Evolutionary conservation across 2,888 invertebrate genomes (phyloP).

Genomic region (Leucoptera coffeella): DNA sequence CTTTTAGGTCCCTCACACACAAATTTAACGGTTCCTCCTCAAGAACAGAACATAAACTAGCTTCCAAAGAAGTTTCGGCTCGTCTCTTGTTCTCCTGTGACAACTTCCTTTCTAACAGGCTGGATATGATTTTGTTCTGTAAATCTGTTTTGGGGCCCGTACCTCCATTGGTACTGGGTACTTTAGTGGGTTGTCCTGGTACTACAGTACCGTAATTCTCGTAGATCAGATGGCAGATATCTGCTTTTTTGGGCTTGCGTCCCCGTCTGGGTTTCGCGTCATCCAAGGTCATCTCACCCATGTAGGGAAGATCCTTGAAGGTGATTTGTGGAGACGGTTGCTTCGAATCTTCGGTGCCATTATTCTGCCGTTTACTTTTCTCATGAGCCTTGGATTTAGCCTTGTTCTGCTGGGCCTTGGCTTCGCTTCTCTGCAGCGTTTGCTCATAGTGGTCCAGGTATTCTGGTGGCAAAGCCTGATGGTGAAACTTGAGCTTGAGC

Average conservation of each 20-base stretch:
- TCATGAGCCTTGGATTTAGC: constrained; percentile 22
- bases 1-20: constrained; percentile 71
- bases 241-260: constrained; percentile 86
- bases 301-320: constrained; percentile 81
- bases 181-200: constrained; percentile 63
- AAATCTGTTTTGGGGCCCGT: constrained; percentile 54
- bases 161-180: constrained; percentile 38
- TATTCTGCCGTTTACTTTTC: constrained; percentile 26
- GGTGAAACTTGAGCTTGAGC: constrained; percentile 74
- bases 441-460: constrained; percentile 76
- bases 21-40: constrained; percentile 75
- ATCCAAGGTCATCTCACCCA: constrained; percentile 88
- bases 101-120: constrained; percentile 61
- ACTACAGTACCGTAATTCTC: constrained; percentile 87
- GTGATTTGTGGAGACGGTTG: constrained; percentile 54
- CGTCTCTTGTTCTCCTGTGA: constrained; percentile 59
- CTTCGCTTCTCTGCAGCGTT: constrained; percentile 57
- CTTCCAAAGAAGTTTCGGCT: constrained; percentile 24
- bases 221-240: constrained; percentile 86
- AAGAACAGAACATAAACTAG: constrained; percentile 24
- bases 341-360: constrained; percentile 58
- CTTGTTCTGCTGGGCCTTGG: constrained; percentile 17
- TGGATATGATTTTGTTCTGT: constrained; percentile 64
- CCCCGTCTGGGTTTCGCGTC: constrained; percentile 82
- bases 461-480: constrained; percentile 72